These are phyloP conservation scores for Darevskia mixta DNA, from an alignment of 2,797 vertebrate species.

Conservation along the genomic window DNA sequence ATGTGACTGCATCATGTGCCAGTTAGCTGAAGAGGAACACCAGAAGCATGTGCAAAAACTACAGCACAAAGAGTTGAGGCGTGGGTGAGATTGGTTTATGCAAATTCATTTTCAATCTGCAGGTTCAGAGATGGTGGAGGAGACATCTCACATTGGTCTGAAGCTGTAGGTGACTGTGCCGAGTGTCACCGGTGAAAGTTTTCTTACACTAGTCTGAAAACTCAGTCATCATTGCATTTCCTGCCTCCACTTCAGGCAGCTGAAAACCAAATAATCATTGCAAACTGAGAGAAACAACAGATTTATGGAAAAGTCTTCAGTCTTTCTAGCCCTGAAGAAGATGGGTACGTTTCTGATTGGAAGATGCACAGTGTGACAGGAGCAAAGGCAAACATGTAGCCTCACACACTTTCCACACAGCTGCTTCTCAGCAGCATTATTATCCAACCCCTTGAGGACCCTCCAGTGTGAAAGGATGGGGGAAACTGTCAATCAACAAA, in stretches of 20 bases:
- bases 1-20: too few relatives aligned
- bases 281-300: conserved; percentile 63
- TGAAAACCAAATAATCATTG: conserved; percentile 58
- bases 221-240: conserved; percentile 43
- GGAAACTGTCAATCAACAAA: neutral
- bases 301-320: conserved; percentile 20
- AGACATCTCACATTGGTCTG: neutral
- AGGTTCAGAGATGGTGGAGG: conserved; percentile 11
- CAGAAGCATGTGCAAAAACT: neutral
- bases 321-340: conserved; percentile 57
- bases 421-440: conserved; percentile 15
- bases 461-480: conserved; percentile 5
- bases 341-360: conserved; percentile 41
- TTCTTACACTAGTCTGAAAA: conserved; percentile 56
- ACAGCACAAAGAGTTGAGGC: neutral
- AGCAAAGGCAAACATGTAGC: neutral
- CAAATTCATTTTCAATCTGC: conserved; percentile 6
- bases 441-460: conserved; percentile 3
- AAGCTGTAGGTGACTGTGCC: conserved; percentile 49
- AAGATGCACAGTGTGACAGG: neutral
- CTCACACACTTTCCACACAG: neutral
- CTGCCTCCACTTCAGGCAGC: neutral
- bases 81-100: neutral
- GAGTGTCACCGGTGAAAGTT: conserved; percentile 32
- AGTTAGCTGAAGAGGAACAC: neutral